Evolutionary conservation across 1,140 invertebrate genomes (phyloP).

Genomic region (Eufriesea mexicana): DNA sequence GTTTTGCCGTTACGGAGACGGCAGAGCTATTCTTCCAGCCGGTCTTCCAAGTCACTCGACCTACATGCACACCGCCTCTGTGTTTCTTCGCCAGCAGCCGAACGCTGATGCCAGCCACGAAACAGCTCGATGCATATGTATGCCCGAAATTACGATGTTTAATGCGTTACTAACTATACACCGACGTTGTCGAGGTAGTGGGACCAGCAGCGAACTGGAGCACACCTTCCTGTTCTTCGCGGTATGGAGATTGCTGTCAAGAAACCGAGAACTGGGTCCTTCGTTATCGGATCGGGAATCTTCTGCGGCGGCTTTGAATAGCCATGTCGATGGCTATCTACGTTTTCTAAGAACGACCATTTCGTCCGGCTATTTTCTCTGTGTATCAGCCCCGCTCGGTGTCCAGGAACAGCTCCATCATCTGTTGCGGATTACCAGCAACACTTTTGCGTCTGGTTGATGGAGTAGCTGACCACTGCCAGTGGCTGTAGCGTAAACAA

Average conservation of each 20-base stretch:
- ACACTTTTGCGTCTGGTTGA: constrained; percentile 9
- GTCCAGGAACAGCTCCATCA: constrained; percentile 11
- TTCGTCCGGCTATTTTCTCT: not conserved
- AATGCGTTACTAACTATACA: not conserved
- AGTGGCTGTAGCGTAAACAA: constrained; percentile 6
- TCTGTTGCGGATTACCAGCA: not conserved
- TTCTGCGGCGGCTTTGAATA: too few species aligned
- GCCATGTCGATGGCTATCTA: too few species aligned
- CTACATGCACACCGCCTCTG: not conserved
- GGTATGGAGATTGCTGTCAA: not conserved
- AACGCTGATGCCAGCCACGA: not conserved
- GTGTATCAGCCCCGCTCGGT: not conserved
- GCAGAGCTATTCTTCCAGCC: constrained; percentile 15
- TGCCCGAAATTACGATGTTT: not conserved
- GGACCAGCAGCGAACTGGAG: too few species aligned
- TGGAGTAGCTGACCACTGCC: not conserved
- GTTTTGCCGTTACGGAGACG: constrained; percentile 29
- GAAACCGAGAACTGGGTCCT: too few species aligned
- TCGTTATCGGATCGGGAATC: too few species aligned
- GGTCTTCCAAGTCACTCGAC: constrained; percentile 28
- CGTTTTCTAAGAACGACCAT: too few species aligned
- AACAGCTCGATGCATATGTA: constrained; percentile 5
- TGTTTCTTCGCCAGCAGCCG: not conserved
- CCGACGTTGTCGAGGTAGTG: too few species aligned
- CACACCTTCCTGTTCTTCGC: not conserved